Evolutionary conservation across 2,888 invertebrate species (phyloP), one percentile per base, ranked within the genome.

Genomic region (Ceramica pisi): DNA sequence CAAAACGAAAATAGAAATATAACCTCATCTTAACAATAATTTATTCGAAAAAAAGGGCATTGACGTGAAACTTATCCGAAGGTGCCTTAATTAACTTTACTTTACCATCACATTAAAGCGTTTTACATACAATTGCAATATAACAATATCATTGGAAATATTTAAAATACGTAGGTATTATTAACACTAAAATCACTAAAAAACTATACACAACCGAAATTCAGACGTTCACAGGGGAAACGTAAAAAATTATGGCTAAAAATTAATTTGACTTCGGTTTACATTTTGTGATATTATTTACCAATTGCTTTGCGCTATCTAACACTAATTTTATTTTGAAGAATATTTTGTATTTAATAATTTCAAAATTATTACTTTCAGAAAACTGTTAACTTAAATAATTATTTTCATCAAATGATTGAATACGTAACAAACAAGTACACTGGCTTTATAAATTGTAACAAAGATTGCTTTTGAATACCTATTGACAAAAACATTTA

Each of bases 221-320:
- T 90, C 87, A 89, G 89, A 88, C 89, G 81, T 86, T 82, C 80
- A 85, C 81, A 83, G 76, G 82, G 76, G 50, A 77, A 85, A 80
- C 66, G 48, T 35, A 78, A 82, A 85, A 75, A 85, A 50, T 62
- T 75, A 81, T 75, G 78, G 63, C 76, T 81, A 86, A 74, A 91
- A 92, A 89, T 79, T 93, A 94, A 95, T 91, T 95, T 95, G 95
- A 95, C 94, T 83, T 89, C 77, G 75, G 82, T 86, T 94, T 92
- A 90, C 92, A 85, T 84, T 85, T 67, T 71, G 86, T 94, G 94
- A 95, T 95, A 90, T 89, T 92, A 82, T 86, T 83, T 67, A 74
- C 69, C 80, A 88, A 91, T 92, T 92, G 91, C 90, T 92, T 84
- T 87, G 74, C 77, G 69, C 74, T 81, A 71, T 65, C 71, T 74